Evolutionary conservation across 2,888 invertebrate genomes (phyloP), one percentile per base, ranked within the genome.

Genomic region (Synanthedon myopaeformis): DNA sequence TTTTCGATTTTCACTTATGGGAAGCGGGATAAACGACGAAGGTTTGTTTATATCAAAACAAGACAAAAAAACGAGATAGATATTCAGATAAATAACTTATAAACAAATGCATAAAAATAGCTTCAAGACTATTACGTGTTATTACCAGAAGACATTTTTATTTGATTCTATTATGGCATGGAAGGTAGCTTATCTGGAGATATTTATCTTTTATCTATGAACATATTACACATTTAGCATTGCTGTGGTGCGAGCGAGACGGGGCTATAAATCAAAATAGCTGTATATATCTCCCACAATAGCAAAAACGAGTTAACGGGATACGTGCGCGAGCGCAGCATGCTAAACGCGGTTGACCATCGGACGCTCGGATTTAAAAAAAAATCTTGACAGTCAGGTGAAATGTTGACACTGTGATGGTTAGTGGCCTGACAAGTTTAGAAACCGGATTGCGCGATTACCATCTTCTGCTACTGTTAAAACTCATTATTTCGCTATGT

Each of bases 251-350:
- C 55, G 54, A 58, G 52, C 49, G 41, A 54, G 56, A 52, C 56
- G 52, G 45, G 48, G 35, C n/a, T 11, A 57, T 42, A 54, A 51
- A 55, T 52, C 52, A 52, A 52, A 55, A 52, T 59, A 62, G 63
- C 60, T 58, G 62, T 64, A 35, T 35, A 35, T 35, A 63, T 57
- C 52, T 55, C 52, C 35, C 28, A 49, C 51, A 53, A 55, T 55
- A 56, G 58, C 59, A 62, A 64, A 64, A 65, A 63, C 62, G 58
- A 57, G 55, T 58, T 64, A 66, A 64, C 65, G 65, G 65, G 63
- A 63, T 52, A 59, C 57, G 61, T 57, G 59, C 61, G 62, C 61
- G 63, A 58, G 45, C 52, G 60, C 59, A 35, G 35, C 35, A 59
- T 56, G 58, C 57, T 60, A 56, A 49, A 19, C 49, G 49, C 17